Percentiles rank a stretch among this genome's conserved stretches.
phyloP scores from a whole-genome alignment of 2,888 invertebrate species.

The Nomada goodeniana region DNA sequence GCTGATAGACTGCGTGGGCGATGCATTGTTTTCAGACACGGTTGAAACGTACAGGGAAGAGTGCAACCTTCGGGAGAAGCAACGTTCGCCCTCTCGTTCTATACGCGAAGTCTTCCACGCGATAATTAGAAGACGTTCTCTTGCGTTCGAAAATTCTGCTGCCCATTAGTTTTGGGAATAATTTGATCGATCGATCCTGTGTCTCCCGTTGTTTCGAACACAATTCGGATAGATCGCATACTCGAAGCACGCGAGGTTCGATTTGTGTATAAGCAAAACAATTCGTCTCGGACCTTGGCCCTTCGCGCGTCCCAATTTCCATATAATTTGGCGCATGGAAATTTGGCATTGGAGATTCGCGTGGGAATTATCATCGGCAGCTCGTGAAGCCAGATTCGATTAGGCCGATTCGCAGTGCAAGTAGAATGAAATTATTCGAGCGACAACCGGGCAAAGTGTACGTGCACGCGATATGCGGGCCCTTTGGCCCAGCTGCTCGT shows the following conservation, averaged over 20 bases:
- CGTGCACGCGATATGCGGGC: conserved; percentile 75
- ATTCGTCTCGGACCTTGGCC: too few relatives aligned
- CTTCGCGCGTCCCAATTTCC: too few relatives aligned
- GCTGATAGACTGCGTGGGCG: conserved; percentile 57
- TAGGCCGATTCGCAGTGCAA: conserved; percentile 15
- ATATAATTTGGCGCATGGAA: too few relatives aligned
- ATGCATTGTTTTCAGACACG: conserved; percentile 59
- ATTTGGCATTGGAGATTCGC: too few relatives aligned
- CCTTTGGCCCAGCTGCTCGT: conserved; percentile 73
- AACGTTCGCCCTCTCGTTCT: conserved; percentile 5
- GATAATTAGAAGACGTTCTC: background rate
- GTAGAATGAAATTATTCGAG: conserved; percentile 46
- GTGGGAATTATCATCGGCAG: conserved; percentile 2
- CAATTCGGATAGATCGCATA: too few relatives aligned
- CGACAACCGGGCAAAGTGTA: conserved; percentile 53
- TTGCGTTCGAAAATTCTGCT: background rate
- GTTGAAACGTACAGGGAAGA: conserved; percentile 48
- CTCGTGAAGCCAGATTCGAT: conserved; percentile 26
- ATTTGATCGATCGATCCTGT: too few relatives aligned
- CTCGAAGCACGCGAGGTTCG: too few relatives aligned
- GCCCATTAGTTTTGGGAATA: too few relatives aligned
- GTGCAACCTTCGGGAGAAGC: conserved; percentile 35
- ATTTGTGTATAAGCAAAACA: too few relatives aligned
- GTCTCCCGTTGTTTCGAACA: too few relatives aligned
- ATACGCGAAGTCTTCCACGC: background rate